A percentile compares a stretch with the other conserved stretches of the same genome.
phyloP scores from a whole-genome alignment of 1,140 invertebrate genomes.

The Hydropsyche tenuis region DNA sequence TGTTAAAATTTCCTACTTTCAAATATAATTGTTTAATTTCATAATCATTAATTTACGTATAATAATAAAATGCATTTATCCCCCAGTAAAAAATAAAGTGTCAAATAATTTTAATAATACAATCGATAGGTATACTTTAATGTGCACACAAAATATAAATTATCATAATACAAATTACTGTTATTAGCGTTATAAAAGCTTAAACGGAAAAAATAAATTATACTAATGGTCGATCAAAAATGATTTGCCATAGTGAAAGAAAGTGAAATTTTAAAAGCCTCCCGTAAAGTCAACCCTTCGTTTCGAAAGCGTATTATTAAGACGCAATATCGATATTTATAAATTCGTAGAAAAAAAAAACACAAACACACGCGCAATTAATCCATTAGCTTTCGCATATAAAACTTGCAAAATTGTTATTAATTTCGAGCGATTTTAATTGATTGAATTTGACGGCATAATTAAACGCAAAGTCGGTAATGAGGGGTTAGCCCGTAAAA shows the following conservation, averaged over 20 bases:
- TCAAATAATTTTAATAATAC: too few species aligned
- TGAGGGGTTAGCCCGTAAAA: not conserved
- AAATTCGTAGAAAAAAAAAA: not conserved
- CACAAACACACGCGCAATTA: constrained; percentile 1
- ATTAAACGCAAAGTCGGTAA: constrained; percentile 7
- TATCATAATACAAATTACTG: too few species aligned
- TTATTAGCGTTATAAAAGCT: too few species aligned
- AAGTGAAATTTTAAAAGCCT: not conserved
- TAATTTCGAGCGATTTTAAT: constrained; percentile 14
- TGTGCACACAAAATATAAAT: too few species aligned
- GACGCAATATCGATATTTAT: constrained; percentile 3
- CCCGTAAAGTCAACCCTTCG: not conserved
- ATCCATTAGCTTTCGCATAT: constrained; percentile 2
- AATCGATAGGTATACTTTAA: too few species aligned
- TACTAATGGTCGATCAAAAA: constrained; percentile 3
- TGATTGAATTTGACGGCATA: constrained; percentile 26
- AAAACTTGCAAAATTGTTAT: too few species aligned
- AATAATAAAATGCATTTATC: too few species aligned
- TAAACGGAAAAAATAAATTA: not conserved
- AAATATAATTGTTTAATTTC: too few species aligned
- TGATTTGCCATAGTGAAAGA: constrained; percentile 1
- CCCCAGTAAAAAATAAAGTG: too few species aligned
- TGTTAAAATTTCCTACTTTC: too few species aligned
- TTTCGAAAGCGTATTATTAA: constrained; percentile 15
- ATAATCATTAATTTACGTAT: too few species aligned